Evolutionary conservation across 2,888 invertebrate genomes (phyloP), one percentile per base, ranked within the genome.

Genomic region (Theretra japonica): DNA sequence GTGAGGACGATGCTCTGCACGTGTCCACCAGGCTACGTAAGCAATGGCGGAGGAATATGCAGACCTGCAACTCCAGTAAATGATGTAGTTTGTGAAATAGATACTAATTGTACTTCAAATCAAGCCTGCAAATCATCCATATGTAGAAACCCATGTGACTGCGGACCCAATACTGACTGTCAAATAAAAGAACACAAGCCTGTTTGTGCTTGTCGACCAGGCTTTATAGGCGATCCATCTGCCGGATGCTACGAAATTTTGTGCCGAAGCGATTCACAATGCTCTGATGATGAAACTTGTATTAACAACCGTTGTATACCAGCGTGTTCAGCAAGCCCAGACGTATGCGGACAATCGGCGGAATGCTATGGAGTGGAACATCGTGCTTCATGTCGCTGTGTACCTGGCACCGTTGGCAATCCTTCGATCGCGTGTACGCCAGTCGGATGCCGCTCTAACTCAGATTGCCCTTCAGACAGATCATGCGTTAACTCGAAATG

Each of bases 1-100:
- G 97, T 98, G 7, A 95, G 98, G 75, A 98, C 98, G 0, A 97
- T 98, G 97, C 95, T 98, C 56, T 98, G 98, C 86, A 96, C 97
- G 4, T 98, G 98, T 82, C 97, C 98, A 33, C 97, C 97, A 70
- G 98, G 98, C 23, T 98, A 97, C 82, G 96, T 98, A 4, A 97
- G 97, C 89, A 97, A 96, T 77, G 98, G 98, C 72, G 97, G 97
- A 69, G 98, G 98, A 48, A 96, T 97, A 58, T 98, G 98, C 84
- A 96, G 96, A 74, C 96, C 97, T 2, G 96, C 96, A n/a, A 95
- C 95, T 58, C 94, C 96, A 1, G 90, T 96, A 7, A 85, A 93
- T 11, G 95, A 95, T 69, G 94, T 96, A 4, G 96, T 96, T 69
- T 98, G 98, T 86, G 95, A 96, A 78, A 95, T 95, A 4, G 98